Evolutionary conservation across 2,888 invertebrate species (phyloP).

Genomic region (Herminia tarsipennalis): DNA sequence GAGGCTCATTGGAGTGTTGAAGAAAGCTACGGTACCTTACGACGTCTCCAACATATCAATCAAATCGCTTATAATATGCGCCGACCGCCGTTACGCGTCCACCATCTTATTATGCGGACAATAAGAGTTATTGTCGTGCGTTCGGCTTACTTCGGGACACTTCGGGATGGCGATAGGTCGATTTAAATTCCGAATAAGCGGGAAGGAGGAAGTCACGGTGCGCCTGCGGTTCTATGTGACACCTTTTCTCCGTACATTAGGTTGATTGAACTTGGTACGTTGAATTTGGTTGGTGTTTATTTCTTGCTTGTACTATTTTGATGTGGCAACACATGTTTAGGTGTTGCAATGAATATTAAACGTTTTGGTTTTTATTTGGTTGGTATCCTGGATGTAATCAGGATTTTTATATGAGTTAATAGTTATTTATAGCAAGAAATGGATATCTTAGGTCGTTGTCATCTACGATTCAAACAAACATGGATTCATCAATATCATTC

Average conservation of each 20-base stretch:
- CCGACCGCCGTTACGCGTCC: slow-evolving; percentile 58
- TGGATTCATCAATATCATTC: too few relatives aligned
- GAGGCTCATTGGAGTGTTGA: slow-evolving; percentile 78
- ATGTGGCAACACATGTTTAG: slow-evolving; percentile 38
- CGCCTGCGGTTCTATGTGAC: slow-evolving; percentile 76
- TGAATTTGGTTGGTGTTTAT: slow-evolving; percentile 54
- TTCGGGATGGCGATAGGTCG: slow-evolving; percentile 75
- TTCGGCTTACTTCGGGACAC: slow-evolving; percentile 45
- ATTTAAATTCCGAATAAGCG: slow-evolving; percentile 84
- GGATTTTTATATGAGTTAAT: background rate
- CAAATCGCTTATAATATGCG: slow-evolving; percentile 77
- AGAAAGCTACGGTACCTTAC: slow-evolving; percentile 77
- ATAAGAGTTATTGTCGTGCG: slow-evolving; percentile 57
- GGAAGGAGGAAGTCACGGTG: slow-evolving; percentile 84
- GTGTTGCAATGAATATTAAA: slow-evolving; percentile 28
- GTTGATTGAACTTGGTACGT: slow-evolving; percentile 72
- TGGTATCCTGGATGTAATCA: slow-evolving; percentile 7
- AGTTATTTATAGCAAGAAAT: too few relatives aligned
- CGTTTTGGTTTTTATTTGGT: slow-evolving; percentile 4
- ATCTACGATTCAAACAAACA: background rate
- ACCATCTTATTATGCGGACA: slow-evolving; percentile 52
- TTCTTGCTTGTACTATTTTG: slow-evolving; percentile 49
- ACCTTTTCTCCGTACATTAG: slow-evolving; percentile 82
- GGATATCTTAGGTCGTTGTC: background rate
- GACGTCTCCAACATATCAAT: slow-evolving; percentile 81